Percentiles rank a stretch among this genome's conserved stretches.
These are phyloP conservation scores for Phyllopteryx taeniolatus DNA, from an alignment of 2,113 vertebrate species.

Conservation along the genomic window DNA sequence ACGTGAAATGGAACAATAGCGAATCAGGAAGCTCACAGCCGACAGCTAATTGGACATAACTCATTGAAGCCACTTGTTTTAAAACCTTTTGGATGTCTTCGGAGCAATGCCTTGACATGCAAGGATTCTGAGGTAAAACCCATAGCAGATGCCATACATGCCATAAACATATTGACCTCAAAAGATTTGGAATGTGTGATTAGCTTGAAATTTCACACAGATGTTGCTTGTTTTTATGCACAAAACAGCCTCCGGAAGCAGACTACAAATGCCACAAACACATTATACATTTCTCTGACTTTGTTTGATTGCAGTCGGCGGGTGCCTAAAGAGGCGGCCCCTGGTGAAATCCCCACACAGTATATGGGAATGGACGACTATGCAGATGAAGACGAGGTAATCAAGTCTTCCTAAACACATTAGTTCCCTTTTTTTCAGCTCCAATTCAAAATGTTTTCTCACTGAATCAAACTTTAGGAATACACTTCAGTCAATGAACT, in stretches of 20 bases:
- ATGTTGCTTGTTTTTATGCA: background rate
- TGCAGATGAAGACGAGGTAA: conserved; percentile 81
- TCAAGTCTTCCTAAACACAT: background rate
- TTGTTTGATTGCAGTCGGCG: conserved; percentile 75
- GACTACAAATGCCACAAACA: background rate
- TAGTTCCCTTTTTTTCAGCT: background rate
- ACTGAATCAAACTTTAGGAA: too few relatives aligned
- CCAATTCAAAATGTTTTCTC: background rate
- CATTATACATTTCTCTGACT: background rate
- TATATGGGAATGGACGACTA: conserved; percentile 84
- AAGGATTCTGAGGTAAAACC: background rate
- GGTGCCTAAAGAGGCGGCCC: conserved; percentile 80
- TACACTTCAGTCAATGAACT: too few relatives aligned
- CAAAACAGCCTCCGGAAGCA: background rate
- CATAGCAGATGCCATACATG: background rate
- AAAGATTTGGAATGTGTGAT: background rate
- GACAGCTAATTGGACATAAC: too few relatives aligned
- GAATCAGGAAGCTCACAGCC: too few relatives aligned
- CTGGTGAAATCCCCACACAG: conserved; percentile 65
- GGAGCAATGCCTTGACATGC: background rate
- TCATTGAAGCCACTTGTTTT: background rate
- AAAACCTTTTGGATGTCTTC: background rate
- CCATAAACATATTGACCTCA: background rate
- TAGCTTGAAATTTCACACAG: background rate
- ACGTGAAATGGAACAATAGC: background rate